A percentile compares a stretch with the other conserved stretches of the same genome.
These are phyloP conservation scores for Euschistus heros DNA, from an alignment of 1,140 invertebrate genomes.

Conservation along the genomic window DNA sequence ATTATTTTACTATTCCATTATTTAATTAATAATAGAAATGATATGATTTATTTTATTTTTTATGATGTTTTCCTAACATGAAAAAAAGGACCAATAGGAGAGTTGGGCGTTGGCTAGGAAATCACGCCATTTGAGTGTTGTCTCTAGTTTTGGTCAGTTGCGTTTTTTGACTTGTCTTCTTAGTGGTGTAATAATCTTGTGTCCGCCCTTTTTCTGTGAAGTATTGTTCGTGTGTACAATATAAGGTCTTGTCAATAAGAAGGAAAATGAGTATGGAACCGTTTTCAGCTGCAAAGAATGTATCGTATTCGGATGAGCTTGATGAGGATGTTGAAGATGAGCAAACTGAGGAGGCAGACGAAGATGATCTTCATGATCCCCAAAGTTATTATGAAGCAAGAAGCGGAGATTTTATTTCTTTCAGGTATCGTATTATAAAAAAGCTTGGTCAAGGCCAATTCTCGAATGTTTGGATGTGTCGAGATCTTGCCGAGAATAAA, in stretches of 20 bases:
- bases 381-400: slow-evolving; percentile 38
- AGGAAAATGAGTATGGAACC: not conserved
- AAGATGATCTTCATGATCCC: not conserved
- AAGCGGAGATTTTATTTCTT: slow-evolving; percentile 54
- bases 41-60: no score
- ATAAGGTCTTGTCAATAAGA: not conserved
- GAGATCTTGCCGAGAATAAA: slow-evolving; percentile 48
- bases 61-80: no score
- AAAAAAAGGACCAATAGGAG: no score
- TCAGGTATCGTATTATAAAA: slow-evolving; percentile 52
- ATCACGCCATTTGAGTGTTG: no score
- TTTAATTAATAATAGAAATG: no score
- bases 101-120: no score
- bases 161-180: no score
- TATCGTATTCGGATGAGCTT: not conserved
- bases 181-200: no score
- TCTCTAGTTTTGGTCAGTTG: no score
- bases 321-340: not conserved
- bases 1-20: no score
- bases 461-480: slow-evolving; percentile 61
- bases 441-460: slow-evolving; percentile 64
- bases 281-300: not conserved
- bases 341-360: not conserved
- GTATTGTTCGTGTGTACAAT: not conserved
- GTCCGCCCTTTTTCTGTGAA: no score